phyloP scores from a whole-genome alignment of 1,140 invertebrate species.

The Bombus picipes region DNA sequence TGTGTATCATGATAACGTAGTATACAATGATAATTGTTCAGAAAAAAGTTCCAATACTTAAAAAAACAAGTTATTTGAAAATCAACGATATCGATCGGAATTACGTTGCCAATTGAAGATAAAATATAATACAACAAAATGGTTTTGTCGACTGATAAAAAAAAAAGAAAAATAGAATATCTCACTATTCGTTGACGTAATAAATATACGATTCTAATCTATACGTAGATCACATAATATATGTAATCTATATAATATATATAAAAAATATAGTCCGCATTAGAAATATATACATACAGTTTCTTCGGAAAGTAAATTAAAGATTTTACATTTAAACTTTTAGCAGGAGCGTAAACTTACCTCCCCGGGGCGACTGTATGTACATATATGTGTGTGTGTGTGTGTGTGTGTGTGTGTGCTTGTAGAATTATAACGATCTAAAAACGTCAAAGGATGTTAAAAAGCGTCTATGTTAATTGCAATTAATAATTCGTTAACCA shows the following conservation, averaged over 20 bases:
- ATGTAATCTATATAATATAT: too few relatives aligned
- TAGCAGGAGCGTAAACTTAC: too few relatives aligned
- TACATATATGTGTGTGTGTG: background rate
- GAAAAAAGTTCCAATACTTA: background rate
- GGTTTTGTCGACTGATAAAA: background rate
- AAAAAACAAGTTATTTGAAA: background rate
- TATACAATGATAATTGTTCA: background rate
- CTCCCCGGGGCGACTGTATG: background rate
- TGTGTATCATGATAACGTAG: too few relatives aligned
- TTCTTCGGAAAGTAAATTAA: background rate
- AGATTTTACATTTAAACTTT: too few relatives aligned
- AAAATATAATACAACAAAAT: slow-evolving; percentile 1
- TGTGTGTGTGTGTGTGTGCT: background rate
- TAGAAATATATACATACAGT: background rate
- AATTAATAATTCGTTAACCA: background rate
- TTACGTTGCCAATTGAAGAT: background rate
- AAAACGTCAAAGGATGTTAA: background rate
- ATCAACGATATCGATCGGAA: background rate
- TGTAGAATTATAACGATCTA: background rate
- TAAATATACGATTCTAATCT: background rate
- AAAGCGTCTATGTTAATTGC: background rate
- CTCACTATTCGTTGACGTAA: background rate
- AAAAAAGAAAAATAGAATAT: background rate
- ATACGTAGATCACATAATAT: background rate
- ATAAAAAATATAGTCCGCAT: background rate